Evolutionary conservation across 2,113 vertebrate genomes (phyloP).

Genomic region (Sminthopsis crassicaudata): DNA sequence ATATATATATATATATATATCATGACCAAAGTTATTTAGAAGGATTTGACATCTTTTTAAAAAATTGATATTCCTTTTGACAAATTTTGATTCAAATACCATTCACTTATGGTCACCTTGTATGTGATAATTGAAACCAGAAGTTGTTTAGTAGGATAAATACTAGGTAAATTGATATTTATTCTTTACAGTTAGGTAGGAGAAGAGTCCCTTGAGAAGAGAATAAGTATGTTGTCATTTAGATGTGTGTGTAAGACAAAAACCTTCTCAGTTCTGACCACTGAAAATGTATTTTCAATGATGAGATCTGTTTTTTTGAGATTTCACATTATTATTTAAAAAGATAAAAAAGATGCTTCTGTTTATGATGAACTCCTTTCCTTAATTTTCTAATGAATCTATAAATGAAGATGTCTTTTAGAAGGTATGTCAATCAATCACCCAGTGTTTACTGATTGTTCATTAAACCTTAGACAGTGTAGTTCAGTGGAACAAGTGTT

Average conservation of each 20-base stretch:
- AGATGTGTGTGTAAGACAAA: constrained; percentile 65
- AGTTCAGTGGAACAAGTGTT: background rate
- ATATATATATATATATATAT: constrained; percentile 53
- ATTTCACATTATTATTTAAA: constrained; percentile 56
- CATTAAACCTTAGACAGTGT: constrained; percentile 32
- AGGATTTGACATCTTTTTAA: constrained; percentile 72
- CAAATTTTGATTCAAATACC: constrained; percentile 77
- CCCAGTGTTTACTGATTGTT: constrained; percentile 13
- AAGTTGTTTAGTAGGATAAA: constrained; percentile 76
- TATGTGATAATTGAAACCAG: constrained; percentile 72
- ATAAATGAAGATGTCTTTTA: constrained; percentile 11
- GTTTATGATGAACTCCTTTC: background rate
- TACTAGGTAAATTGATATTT: constrained; percentile 78
- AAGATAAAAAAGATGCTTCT: background rate
- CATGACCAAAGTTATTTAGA: constrained; percentile 57
- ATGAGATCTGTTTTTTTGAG: constrained; percentile 64
- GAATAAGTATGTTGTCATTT: constrained; percentile 75
- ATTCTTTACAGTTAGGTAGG: constrained; percentile 73
- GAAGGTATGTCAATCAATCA: background rate
- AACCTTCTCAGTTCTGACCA: constrained; percentile 9
- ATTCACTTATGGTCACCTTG: constrained; percentile 76
- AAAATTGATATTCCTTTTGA: constrained; percentile 71
- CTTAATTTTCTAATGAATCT: constrained; percentile 19
- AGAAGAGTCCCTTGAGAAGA: constrained; percentile 64
- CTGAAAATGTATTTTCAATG: constrained; percentile 51